phyloP scores from a whole-genome alignment of 1,140 invertebrate species.

The Ceratina japonica region DNA sequence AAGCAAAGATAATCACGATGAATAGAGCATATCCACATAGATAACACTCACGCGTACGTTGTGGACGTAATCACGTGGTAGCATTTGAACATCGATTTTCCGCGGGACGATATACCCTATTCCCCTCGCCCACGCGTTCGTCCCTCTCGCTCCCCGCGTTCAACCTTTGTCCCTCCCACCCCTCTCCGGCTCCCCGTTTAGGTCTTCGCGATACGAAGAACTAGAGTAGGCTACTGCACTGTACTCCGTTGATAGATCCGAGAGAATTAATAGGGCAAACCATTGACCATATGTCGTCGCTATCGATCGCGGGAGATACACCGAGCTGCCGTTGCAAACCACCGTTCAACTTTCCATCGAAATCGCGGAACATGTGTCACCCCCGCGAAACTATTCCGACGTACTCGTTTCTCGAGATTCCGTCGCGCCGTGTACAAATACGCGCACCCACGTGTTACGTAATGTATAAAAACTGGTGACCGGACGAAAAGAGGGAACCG shows the following conservation, averaged over 20 bases:
- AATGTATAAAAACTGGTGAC: neutral
- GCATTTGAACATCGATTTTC: conserved; percentile 75
- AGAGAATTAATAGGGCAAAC: conserved; percentile 42
- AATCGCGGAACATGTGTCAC: conserved; percentile 9
- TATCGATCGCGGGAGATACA: conserved; percentile 34
- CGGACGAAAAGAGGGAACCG: neutral
- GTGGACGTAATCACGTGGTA: conserved; percentile 73
- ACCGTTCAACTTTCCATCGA: conserved; percentile 22
- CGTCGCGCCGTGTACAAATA: neutral
- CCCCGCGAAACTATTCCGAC: conserved; percentile 14
- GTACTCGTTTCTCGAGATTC: neutral
- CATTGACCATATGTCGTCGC: conserved; percentile 35
- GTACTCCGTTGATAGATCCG: conserved; percentile 44
- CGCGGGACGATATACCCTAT: conserved; percentile 62
- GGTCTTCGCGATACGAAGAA: conserved; percentile 59
- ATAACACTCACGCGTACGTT: conserved; percentile 59
- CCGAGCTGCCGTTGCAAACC: neutral
- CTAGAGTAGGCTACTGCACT: conserved; percentile 55
- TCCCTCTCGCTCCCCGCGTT: conserved; percentile 19
- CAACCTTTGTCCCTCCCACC: neutral
- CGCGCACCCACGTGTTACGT: neutral
- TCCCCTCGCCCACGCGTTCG: conserved; percentile 56
- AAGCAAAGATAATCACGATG: conserved; percentile 45
- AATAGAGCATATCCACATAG: conserved; percentile 52
- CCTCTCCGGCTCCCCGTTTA: conserved; percentile 34